Conservation (phyloP, 2,113 vertebrate genomes). For the Argyrosomus japonicus region DNA sequence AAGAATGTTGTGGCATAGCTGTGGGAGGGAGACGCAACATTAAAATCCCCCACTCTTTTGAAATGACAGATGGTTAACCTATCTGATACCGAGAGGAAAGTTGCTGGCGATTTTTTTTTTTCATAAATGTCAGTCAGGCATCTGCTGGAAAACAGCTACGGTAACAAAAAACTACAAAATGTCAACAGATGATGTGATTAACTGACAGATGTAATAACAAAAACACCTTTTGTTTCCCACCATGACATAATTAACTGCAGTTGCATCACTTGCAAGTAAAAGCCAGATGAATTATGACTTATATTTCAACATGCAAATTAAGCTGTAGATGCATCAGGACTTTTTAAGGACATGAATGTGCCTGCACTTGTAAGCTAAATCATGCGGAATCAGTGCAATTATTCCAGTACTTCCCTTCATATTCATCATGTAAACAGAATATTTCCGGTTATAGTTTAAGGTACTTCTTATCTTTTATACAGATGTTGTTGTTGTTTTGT, state of each 20-base stretch:
- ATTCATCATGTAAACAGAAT: constrained; percentile 13
- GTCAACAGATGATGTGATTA: constrained; percentile 16
- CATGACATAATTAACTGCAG: constrained; percentile 15
- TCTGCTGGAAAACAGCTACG: constrained; percentile 14
- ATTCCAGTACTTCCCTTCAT: constrained; percentile 6
- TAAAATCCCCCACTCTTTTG: constrained; percentile 22
- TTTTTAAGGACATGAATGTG: constrained; percentile 25
- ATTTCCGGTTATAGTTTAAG: constrained; percentile 33
- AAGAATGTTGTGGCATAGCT: constrained; percentile 18
- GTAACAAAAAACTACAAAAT: constrained; percentile 17
- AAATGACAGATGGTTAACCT: constrained; percentile 40
- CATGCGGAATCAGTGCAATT: constrained; percentile 10
- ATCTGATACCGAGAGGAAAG: constrained; percentile 6
- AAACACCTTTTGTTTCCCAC: not conserved
- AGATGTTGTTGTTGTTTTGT: constrained; percentile 14
- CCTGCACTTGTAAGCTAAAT: constrained; percentile 22
- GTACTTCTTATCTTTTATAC: constrained; percentile 34
- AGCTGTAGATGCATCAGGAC: not conserved
- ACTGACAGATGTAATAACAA: not conserved
- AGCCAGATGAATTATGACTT: not conserved
- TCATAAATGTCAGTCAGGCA: constrained; percentile 40
- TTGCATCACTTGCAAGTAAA: not conserved
- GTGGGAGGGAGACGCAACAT: constrained; percentile 1
- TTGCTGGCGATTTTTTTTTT: not conserved
- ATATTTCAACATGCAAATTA: constrained; percentile 19